These are phyloP conservation scores for Cynocephalus volans DNA, from an alignment of 2,113 vertebrate species.

Conservation along the genomic window DNA sequence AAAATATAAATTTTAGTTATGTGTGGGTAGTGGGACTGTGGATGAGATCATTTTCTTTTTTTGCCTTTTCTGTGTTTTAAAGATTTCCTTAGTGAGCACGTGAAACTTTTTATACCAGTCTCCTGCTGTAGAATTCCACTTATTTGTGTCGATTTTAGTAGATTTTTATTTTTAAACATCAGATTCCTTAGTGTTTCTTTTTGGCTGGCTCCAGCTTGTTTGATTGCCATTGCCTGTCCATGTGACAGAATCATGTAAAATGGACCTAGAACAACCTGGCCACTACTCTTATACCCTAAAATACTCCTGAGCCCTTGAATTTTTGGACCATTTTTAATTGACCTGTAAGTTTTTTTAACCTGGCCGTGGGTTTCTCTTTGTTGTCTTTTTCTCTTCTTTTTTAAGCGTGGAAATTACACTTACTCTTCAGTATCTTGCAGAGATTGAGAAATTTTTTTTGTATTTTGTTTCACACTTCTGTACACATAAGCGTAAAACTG, in stretches of 20 bases:
- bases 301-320: neutral
- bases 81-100: neutral
- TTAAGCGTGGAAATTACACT: neutral
- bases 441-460: neutral
- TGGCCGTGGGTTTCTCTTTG: neutral
- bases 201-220: neutral
- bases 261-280: neutral
- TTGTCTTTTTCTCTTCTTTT: neutral
- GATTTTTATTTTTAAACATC: neutral
- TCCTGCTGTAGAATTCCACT: neutral
- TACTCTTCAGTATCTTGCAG: neutral
- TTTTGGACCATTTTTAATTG: neutral
- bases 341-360: neutral
- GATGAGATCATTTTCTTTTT: neutral
- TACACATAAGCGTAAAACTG: neutral
- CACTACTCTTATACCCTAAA: rapidly evolving
- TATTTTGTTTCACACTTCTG: neutral
- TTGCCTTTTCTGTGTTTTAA: neutral
- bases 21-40: neutral
- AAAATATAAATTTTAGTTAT: neutral
- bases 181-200: neutral
- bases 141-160: neutral
- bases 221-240: neutral
- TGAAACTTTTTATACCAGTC: neutral
- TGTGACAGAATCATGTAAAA: neutral